Evolutionary conservation across 2,113 vertebrate species (phyloP), one percentile per base, ranked within the genome.

Genomic region (Macquaria ambigua): DNA sequence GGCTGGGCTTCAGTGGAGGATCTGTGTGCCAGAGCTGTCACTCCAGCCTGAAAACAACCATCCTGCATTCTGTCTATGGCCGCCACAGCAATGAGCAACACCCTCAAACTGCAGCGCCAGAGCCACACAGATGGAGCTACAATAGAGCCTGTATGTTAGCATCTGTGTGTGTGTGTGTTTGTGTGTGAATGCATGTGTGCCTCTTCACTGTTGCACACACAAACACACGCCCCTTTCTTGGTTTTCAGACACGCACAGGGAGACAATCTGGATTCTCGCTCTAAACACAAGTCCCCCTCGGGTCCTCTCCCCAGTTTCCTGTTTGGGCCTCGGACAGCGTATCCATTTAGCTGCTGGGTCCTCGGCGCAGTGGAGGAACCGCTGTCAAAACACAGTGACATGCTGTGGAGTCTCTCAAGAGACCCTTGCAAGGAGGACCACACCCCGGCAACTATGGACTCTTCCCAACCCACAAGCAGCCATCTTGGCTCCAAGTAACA

Each of bases 281-380:
- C 86, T 83, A 82, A 92, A 90, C 87, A 92, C 4, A 82, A 74
- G 31, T 81, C 82, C 93, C 93, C 90, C 93, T 86, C 20, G 83
- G 90, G 94, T 81, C 86, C 74, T 80, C 70, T 90, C 73, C 71
- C 58, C 39, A 64, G 87, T 84, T 95, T 96, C 94, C 96, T 96
- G 96, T 95, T 93, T 93, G 91, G 74, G 74, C 81, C 77, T 87
- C 21, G 34, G 78, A 89, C 77, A 64, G 77, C 43, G 64, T n/a
- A 74, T 79, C 82, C 70, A 82, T 88, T 90, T 87, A 80, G 90
- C 67, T 55, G 61, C 48, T 31, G 59, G 63, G 59, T 80, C 46
- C 28, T 79, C n/a, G 6, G 77, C 34, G 34, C 68, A 39, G 70
- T 14, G 55, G 20, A 89, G 77, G 84, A 82, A 89, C 63, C 14